phyloP scores from a whole-genome alignment of 2,797 vertebrate species.

The Acomys russatus region DNA sequence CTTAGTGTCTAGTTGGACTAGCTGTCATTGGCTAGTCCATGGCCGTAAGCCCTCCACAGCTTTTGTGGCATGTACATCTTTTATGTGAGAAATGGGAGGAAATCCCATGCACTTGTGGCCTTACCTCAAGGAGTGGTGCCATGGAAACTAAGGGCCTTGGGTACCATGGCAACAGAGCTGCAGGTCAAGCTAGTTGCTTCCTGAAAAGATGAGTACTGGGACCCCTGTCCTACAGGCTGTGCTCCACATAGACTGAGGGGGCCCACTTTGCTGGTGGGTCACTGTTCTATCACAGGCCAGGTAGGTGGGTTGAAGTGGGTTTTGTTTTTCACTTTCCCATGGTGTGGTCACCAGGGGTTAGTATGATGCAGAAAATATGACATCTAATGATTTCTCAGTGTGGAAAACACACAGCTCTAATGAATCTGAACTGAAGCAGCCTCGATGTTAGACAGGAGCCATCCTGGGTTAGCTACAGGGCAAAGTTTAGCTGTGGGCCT shows the following conservation, averaged over 20 bases:
- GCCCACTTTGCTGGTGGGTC: no score
- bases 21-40: background rate
- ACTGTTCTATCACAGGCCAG: background rate
- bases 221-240: background rate
- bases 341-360: background rate
- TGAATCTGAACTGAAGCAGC: background rate
- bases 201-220: background rate
- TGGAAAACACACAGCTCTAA: background rate
- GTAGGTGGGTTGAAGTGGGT: background rate
- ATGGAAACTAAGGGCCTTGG: constrained; percentile 53
- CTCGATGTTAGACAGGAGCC: background rate
- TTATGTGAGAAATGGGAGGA: background rate
- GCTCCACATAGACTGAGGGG: background rate
- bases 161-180: constrained; percentile 56
- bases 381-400: background rate
- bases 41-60: background rate
- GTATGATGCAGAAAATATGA: background rate
- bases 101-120: rapidly evolving
- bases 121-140: constrained; percentile 19
- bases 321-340: background rate
- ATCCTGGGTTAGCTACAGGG: no score
- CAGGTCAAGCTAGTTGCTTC: constrained; percentile 2
- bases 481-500: background rate
- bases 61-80: background rate
- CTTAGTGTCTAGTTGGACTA: background rate